Conservation (phyloP, 2,888 invertebrate genomes). For the Biston betularia region DNA sequence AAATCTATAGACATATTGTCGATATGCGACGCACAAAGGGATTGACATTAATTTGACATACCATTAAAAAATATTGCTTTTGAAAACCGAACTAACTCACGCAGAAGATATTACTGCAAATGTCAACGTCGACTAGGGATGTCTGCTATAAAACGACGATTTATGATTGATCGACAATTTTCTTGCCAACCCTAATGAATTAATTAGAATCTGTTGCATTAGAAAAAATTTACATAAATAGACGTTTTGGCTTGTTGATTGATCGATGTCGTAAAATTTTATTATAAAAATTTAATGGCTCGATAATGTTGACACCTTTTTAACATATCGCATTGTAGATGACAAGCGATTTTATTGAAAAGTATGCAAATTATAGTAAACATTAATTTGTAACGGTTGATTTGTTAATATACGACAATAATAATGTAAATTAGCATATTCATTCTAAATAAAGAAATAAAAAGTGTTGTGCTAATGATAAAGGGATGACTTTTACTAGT, state of each 20-base stretch:
- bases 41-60: constrained; percentile 84
- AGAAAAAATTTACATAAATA: constrained; percentile 72
- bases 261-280: constrained; percentile 77
- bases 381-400: constrained; percentile 86
- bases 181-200: constrained; percentile 69
- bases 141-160: constrained; percentile 69
- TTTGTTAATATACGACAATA: constrained; percentile 77
- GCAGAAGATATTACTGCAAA: constrained; percentile 77
- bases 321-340: constrained; percentile 63
- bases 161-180: constrained; percentile 62
- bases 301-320: constrained; percentile 62
- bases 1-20: constrained; percentile 83
- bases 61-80: constrained; percentile 83
- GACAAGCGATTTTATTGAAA: constrained; percentile 78
- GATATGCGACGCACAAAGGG: constrained; percentile 73
- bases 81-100: constrained; percentile 73
- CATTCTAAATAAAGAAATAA: constrained; percentile 56
- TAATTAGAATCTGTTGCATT: constrained; percentile 62
- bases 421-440: constrained; percentile 79
- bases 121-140: constrained; percentile 55
- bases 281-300: constrained; percentile 67
- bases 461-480: constrained; percentile 57
- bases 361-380: constrained; percentile 81
- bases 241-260: constrained; percentile 65
- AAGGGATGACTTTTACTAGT: constrained; percentile 77